Evolutionary conservation across 2,888 invertebrate genomes (phyloP), one percentile per base, ranked within the genome.

Genomic region (Prenolepis imparis): DNA sequence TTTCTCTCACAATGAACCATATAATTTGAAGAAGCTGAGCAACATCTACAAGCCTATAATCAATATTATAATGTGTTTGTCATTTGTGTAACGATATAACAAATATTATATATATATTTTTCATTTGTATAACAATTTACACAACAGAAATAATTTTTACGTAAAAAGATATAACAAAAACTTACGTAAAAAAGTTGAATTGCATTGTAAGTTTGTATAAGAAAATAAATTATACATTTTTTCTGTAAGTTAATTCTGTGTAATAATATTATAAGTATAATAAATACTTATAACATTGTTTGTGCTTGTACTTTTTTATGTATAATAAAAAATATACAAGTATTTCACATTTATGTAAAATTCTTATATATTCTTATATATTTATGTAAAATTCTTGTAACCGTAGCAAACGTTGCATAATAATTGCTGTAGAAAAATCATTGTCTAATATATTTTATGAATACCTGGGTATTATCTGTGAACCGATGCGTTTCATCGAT

Each of bases 401-500:
- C n/a, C 8, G 24, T 61, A 12, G 18, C 21, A 48, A 68, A 68
- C n/a, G 5, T 18, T 48, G 3, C 1, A n/a, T 52, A 24, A 21
- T 66, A 0, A 48, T 48, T 48, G 9, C 1, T 21, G 3, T 70
- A 15, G 55, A 68, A 68, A 68, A 3, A 28, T n/a, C 8, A 9
- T 67, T 28, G n/a, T 68, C 18, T 11, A 52, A 39, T 39, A 39
- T 36, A 44, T 63, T 48, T 9, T 61, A 15, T 15, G n/a, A 63
- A 32, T 63, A 74, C 63, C 61, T 74, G 44, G 15, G 2, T 74
- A 48, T 36, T 74, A 15, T 63, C 24, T 21, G 32, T 3, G 3
- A 21, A 5, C 15, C 0, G 28, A 48, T 3, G 6, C 8, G 32
- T 55, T 32, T 59, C 59, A 9, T 52, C 39, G 24, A 18, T 12